These are phyloP conservation scores for Spizaetus ornatus DNA, from an alignment of 2,113 vertebrate genomes.

Conservation along the genomic window DNA sequence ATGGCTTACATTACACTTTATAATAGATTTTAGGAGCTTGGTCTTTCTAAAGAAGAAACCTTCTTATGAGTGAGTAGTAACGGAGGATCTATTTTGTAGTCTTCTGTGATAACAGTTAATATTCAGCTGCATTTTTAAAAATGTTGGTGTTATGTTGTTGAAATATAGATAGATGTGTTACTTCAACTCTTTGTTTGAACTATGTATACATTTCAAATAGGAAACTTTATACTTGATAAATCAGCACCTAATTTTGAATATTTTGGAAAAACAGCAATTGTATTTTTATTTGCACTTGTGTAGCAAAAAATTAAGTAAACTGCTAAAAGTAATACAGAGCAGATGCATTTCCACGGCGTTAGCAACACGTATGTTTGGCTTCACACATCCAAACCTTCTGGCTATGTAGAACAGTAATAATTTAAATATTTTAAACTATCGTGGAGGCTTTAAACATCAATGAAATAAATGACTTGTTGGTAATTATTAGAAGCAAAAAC, in stretches of 20 bases:
- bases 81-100: not conserved
- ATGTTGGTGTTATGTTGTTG: not conserved
- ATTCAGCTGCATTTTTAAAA: not conserved
- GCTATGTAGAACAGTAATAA: not conserved
- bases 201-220: not conserved
- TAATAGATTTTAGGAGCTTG: not conserved
- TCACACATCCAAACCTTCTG: not conserved
- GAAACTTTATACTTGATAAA: not conserved
- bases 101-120: not conserved
- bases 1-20: not conserved
- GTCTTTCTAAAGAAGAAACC: not conserved
- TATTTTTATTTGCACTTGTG: not conserved
- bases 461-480: not conserved
- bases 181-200: not conserved
- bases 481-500: not conserved
- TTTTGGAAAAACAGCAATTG: not conserved
- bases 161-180: not conserved
- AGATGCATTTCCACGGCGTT: not conserved
- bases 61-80: not conserved
- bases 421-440: not conserved
- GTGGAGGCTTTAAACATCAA: not conserved
- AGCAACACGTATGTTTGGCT: fast-evolving
- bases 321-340: not conserved
- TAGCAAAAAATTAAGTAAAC: not conserved
- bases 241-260: not conserved